Conservation (phyloP, 30 jellyfish, hydroid and myxozoan species). For the Aurelia sp. region DNA sequence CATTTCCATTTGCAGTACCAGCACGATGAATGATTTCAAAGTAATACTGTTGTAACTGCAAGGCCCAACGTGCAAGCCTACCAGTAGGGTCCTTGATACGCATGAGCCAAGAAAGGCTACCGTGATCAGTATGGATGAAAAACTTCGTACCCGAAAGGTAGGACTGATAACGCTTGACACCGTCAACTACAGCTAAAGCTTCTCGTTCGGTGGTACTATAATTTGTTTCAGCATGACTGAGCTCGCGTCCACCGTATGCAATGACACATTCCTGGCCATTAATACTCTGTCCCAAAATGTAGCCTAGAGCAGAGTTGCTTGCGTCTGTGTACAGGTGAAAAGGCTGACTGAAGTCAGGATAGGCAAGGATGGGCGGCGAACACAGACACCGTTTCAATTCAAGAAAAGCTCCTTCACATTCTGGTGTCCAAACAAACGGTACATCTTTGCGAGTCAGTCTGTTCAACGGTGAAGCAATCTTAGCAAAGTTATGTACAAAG, state of each 20-base stretch:
- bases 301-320: constrained; percentile 45
- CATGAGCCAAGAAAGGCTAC: constrained; percentile 48
- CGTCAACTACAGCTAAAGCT: constrained; percentile 62
- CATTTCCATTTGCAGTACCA: constrained; percentile 28
- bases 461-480: not conserved
- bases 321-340: constrained; percentile 62
- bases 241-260: constrained; percentile 48
- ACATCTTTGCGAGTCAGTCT: too few species aligned
- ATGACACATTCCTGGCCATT: constrained; percentile 39
- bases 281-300: constrained; percentile 28
- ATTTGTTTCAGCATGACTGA: constrained; percentile 29
- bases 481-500: constrained; percentile 32
- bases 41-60: constrained; percentile 42
- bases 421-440: too few species aligned
- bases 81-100: constrained; percentile 43
- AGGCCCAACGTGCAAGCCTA: constrained; percentile 64
- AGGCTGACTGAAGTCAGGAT: constrained; percentile 47
- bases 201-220: constrained; percentile 62
- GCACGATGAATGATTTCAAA: constrained; percentile 61
- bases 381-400: constrained; percentile 10
- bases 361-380: constrained; percentile 51
- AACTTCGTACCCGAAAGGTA: constrained; percentile 18
- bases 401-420: constrained; percentile 29
- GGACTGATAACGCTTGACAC: constrained; percentile 46
- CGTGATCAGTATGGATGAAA: constrained; percentile 18